These are phyloP conservation scores for Campoletis raptor DNA, from an alignment of 2,888 invertebrate genomes.

Conservation along the genomic window DNA sequence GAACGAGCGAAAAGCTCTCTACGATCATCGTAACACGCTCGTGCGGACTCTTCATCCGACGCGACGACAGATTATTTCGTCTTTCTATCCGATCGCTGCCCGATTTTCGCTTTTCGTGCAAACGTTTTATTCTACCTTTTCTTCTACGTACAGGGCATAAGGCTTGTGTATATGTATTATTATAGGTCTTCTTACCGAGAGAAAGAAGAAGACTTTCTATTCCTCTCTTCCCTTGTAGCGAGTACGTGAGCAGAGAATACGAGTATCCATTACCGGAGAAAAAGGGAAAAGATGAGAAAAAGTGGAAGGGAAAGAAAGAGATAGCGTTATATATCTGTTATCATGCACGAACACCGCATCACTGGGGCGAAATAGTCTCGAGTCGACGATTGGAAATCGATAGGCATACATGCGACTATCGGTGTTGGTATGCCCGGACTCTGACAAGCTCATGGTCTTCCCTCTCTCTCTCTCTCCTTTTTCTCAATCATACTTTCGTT, in stretches of 20 bases:
- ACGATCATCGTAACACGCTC: slow-evolving; percentile 52
- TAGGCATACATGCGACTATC: slow-evolving; percentile 63
- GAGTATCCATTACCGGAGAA: slow-evolving; percentile 68
- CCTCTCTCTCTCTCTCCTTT: slow-evolving; percentile 27
- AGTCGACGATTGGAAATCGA: slow-evolving; percentile 73
- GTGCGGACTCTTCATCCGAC: slow-evolving; percentile 54
- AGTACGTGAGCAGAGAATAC: slow-evolving; percentile 67
- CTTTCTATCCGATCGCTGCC: slow-evolving; percentile 63
- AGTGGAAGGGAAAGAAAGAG: slow-evolving; percentile 10
- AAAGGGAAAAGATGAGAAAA: slow-evolving; percentile 25
- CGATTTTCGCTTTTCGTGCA: slow-evolving; percentile 59
- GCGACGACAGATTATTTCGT: slow-evolving; percentile 69
- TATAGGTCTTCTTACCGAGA: slow-evolving; percentile 37
- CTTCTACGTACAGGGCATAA: slow-evolving; percentile 25
- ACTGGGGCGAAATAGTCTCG: slow-evolving; percentile 67
- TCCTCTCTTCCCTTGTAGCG: slow-evolving; percentile 58
- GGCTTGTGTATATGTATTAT: slow-evolving; percentile 34
- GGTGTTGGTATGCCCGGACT: slow-evolving; percentile 32
- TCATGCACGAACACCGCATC: slow-evolving; percentile 70
- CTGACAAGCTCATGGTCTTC: slow-evolving; percentile 29
- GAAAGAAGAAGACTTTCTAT: slow-evolving; percentile 61
- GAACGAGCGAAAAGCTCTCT: slow-evolving; percentile 30
- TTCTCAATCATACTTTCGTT: slow-evolving; percentile 35
- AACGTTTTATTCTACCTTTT: slow-evolving; percentile 51
- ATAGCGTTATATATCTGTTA: slow-evolving; percentile 69